phyloP scores from a whole-genome alignment of 1,140 invertebrate species.

The Drosophila albomicans region DNA sequence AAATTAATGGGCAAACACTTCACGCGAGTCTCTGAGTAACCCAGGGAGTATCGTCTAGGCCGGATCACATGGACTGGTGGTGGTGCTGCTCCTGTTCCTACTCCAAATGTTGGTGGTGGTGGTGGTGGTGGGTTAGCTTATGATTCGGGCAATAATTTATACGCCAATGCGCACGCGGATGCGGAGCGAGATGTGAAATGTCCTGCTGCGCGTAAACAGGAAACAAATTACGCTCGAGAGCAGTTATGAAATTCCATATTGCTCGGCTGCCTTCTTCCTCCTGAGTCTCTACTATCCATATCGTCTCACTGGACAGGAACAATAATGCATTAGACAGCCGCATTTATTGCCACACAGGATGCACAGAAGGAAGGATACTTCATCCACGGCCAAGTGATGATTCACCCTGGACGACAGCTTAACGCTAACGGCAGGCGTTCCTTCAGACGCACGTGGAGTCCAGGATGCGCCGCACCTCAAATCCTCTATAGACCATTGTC shows the following conservation, averaged over 20 bases:
- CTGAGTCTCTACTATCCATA: conserved; percentile 27
- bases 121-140: conserved; percentile 59
- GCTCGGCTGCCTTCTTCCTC: conserved; percentile 29
- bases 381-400: conserved; percentile 23
- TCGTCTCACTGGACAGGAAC: conserved; percentile 76
- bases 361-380: conserved; percentile 28
- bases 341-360: conserved; percentile 47
- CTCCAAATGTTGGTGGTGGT: conserved; percentile 27
- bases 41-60: conserved; percentile 12
- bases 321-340: conserved; percentile 78
- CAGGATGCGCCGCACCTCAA: conserved; percentile 41
- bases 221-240: conserved; percentile 83
- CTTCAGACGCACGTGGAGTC: conserved; percentile 58
- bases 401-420: conserved; percentile 41
- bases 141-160: conserved; percentile 81
- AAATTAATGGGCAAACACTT: conserved; percentile 79
- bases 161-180: conserved; percentile 78
- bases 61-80: conserved; percentile 51
- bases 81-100: conserved; percentile 19
- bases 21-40: conserved; percentile 23
- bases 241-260: conserved; percentile 82
- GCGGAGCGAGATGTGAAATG: conserved; percentile 52
- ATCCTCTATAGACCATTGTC: conserved; percentile 65
- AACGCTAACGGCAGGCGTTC: conserved; percentile 48
- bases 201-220: conserved; percentile 82